Base-by-base conservation (phyloP, 2,888 invertebrate genomes). In the Proisotoma minuta region DNA sequence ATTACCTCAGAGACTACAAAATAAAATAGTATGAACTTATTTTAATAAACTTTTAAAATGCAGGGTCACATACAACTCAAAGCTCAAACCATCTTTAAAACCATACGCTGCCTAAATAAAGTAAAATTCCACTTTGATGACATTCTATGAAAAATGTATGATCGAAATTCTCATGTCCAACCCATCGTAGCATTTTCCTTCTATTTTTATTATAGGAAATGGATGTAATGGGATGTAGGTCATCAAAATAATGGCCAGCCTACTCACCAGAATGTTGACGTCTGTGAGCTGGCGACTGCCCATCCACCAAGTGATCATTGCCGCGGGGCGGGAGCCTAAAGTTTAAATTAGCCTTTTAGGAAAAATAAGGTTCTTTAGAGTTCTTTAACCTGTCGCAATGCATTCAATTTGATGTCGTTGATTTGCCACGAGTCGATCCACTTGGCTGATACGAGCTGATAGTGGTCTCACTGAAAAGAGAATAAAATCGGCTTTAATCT, bases 321-420 rank as follows among this genome's bases (percentile, higher is more conserved):
- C n/a, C n/a, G n/a, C n/a, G n/a, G n/a, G n/a, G n/a, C n/a, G n/a
- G n/a, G n/a, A n/a, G n/a, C n/a, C n/a, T n/a, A n/a, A n/a, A n/a
- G n/a, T n/a, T n/a, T n/a, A 47, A 47, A 47, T 12, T 5, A 47
- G 20, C 12, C 5, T 20, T 12, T 47, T 47, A 18, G 70, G 67
- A 10, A 34, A 34, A 34, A n/a, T n/a, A n/a, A n/a, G n/a, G n/a
- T n/a, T n/a, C n/a, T 71, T 72, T 63, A 62, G 60, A 63, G 73
- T 71, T 69, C 73, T 57, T 50, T 69, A 70, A 40, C 73, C 73
- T 48, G 67, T 71, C 56, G 72, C 71, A 63, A 70, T 68, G 62
- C 73, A 73, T 61, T 72, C 68, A 65, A 73, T 72, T 64, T 72
- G 69, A 61, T 73, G 72, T 48, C 72, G 61, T 56, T 72, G 72